Conservation (phyloP, 1,140 invertebrate genomes). For the Leptestheria dahalacensis region DNA sequence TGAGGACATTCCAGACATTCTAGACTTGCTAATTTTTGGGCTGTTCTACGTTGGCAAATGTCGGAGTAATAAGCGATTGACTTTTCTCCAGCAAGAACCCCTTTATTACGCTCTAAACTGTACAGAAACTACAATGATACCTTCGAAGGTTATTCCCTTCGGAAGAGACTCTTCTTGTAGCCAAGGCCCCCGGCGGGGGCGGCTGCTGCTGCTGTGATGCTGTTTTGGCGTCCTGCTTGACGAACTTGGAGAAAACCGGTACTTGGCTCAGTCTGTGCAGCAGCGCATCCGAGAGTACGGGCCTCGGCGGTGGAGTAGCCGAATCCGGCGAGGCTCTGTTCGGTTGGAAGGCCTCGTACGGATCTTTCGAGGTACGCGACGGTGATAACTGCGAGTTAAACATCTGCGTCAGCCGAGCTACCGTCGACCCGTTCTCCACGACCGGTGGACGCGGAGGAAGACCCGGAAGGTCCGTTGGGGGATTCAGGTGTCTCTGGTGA, state of each 20-base stretch:
- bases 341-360: slow-evolving; percentile 8
- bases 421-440: slow-evolving; percentile 1
- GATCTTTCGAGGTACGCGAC: background rate
- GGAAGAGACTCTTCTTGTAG: background rate
- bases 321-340: background rate
- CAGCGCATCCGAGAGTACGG: background rate
- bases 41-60: too few relatives aligned
- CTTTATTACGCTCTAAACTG: background rate
- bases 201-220: background rate
- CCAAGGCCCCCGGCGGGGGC: background rate
- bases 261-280: background rate
- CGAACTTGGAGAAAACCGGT: background rate
- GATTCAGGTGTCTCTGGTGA: background rate
- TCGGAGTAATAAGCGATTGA: background rate
- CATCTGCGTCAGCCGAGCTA: slow-evolving; percentile 9
- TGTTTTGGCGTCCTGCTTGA: background rate
- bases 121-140: background rate
- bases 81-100: background rate
- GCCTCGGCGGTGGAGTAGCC: background rate
- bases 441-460: slow-evolving; percentile 12
- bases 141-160: background rate
- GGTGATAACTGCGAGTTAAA: slow-evolving; percentile 11
- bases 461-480: slow-evolving; percentile 13
- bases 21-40: too few relatives aligned
- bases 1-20: too few relatives aligned